phyloP scores from a whole-genome alignment of 2,797 vertebrate species.

The Halcyon smyrnensis region DNA sequence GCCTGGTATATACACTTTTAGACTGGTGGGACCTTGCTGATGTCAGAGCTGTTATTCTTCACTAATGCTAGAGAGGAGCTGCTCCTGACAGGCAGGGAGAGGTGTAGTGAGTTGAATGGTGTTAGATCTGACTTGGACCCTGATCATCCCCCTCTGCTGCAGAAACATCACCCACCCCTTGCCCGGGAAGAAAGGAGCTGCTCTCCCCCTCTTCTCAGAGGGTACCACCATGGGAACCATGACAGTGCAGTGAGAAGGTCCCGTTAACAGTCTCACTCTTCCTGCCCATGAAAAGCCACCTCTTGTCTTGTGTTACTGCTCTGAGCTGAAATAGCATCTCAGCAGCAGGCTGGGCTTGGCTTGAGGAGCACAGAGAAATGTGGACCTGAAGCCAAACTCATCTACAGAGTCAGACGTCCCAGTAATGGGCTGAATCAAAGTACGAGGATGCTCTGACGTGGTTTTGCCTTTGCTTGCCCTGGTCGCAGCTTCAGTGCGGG shows the following conservation, averaged over 20 bases:
- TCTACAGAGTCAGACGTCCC: neutral
- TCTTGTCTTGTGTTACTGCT: accelerated
- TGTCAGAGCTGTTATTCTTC: neutral
- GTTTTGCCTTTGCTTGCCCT: neutral
- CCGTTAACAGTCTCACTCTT: accelerated
- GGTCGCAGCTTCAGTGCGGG: neutral
- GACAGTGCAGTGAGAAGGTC: accelerated
- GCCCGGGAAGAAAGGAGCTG: neutral
- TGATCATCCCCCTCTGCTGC: neutral
- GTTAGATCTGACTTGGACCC: neutral
- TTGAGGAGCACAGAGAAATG: neutral
- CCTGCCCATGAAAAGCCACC: neutral
- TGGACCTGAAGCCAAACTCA: neutral
- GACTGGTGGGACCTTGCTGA: neutral
- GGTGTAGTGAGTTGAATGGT: accelerated
- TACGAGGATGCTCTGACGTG: accelerated
- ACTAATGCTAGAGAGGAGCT: neutral
- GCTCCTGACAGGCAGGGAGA: accelerated
- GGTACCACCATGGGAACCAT: accelerated
- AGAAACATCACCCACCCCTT: accelerated
- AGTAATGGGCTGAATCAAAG: accelerated
- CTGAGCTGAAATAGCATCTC: accelerated
- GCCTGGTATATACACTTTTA: neutral
- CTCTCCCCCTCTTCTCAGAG: neutral
- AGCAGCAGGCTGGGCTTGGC: neutral